Conservation (phyloP, 1,140 invertebrate species). For the Diorhabda sublineata region DNA sequence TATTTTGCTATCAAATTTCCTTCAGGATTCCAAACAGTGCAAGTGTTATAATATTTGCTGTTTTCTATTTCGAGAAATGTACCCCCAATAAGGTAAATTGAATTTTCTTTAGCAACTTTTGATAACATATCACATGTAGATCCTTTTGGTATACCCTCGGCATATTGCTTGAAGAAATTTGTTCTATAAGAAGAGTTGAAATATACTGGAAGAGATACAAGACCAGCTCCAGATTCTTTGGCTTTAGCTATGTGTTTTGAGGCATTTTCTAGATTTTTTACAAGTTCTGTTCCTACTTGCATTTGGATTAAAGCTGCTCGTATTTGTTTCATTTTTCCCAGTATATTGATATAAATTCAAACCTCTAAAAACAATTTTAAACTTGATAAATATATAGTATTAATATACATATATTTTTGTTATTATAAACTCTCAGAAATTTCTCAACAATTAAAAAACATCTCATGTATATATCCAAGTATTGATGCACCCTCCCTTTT, state of each 20-base stretch:
- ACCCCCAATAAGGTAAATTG: conserved; percentile 82
- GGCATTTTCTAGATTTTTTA: conserved; percentile 70
- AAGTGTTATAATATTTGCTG: conserved; percentile 82
- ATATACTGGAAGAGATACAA: conserved; percentile 85
- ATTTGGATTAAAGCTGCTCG: conserved; percentile 71
- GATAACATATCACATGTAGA: conserved; percentile 69
- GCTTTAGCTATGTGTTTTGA: conserved; percentile 69
- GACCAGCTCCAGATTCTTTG: conserved; percentile 66
- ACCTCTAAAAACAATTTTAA: no score
- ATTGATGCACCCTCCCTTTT: no score
- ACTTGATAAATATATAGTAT: no score
- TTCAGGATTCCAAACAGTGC: conserved; percentile 78
- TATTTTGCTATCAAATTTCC: conserved; percentile 73
- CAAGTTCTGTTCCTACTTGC: conserved; percentile 68
- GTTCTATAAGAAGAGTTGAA: conserved; percentile 94
- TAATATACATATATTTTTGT: no score
- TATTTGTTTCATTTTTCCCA: conserved; percentile 13
- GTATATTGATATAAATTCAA: background rate
- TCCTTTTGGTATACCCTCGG: conserved; percentile 76
- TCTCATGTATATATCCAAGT: no score
- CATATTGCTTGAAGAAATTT: conserved; percentile 81
- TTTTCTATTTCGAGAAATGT: conserved; percentile 77
- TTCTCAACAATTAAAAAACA: no score
- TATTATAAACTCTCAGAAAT: no score
- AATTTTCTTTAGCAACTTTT: conserved; percentile 68